phyloP scores from a whole-genome alignment of 2,797 vertebrate species.

The Manis javanica region DNA sequence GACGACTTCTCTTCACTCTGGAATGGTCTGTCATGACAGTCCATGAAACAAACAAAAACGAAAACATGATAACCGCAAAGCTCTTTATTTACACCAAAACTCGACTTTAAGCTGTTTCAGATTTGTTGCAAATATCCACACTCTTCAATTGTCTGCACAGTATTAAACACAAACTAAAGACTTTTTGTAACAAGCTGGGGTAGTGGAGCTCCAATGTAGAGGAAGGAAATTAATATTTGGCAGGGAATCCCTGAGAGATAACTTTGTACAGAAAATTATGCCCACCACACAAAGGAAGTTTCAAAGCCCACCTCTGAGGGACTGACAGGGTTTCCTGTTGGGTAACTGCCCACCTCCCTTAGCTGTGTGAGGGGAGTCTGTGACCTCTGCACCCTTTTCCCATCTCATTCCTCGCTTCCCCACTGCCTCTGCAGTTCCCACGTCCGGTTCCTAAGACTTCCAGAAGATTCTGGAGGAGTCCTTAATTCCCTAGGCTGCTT shows the following conservation, averaged over 20 bases:
- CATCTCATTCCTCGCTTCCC: not conserved
- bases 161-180: slow-evolving; percentile 34
- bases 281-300: not conserved
- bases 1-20: not conserved
- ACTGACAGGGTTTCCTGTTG: not conserved
- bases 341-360: not conserved
- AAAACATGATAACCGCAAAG: not conserved
- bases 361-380: not conserved
- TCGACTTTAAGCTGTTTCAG: slow-evolving; percentile 52
- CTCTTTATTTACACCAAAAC: slow-evolving; percentile 8
- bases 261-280: not conserved
- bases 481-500: not conserved
- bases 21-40: slow-evolving; percentile 12
- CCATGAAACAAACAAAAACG: not conserved
- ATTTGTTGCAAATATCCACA: slow-evolving; percentile 22
- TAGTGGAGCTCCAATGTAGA: not conserved
- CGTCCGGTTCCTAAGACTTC: not conserved
- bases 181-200: not conserved
- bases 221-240: not conserved
- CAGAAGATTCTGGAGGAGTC: not conserved
- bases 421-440: not conserved
- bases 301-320: not conserved
- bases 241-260: not conserved
- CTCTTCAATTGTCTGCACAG: not conserved
- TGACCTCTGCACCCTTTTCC: not conserved